Evolutionary conservation across 2,113 vertebrate genomes (phyloP).

Genomic region (Chaetorhynchus papuensis): DNA sequence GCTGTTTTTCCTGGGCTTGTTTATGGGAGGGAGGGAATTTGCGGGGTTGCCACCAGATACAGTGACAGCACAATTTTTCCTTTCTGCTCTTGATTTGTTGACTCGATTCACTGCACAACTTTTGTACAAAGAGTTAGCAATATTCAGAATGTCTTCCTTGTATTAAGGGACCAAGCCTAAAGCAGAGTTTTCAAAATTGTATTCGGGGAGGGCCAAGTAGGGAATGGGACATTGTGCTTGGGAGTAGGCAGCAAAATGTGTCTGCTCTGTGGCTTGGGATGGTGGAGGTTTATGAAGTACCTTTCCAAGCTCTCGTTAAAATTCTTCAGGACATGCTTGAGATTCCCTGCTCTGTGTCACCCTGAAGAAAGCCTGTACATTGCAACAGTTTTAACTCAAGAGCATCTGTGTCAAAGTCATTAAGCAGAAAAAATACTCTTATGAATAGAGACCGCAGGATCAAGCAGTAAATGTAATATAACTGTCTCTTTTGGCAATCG

Average conservation of each 20-base stretch:
- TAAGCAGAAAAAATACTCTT: not conserved
- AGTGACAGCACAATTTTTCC: not conserved
- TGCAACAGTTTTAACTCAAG: not conserved
- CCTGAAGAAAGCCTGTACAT: not conserved
- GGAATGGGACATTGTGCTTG: rapidly evolving
- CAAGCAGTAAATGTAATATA: not conserved
- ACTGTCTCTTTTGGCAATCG: not conserved
- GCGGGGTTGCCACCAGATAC: not conserved
- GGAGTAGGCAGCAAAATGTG: not conserved
- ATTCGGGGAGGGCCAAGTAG: not conserved
- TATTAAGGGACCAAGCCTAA: not conserved
- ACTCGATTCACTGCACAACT: rapidly evolving
- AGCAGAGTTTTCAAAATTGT: not conserved
- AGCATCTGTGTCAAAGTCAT: not conserved
- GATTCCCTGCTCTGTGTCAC: not conserved
- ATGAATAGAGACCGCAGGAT: not conserved
- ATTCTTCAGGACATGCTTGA: not conserved
- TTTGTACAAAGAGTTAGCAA: not conserved
- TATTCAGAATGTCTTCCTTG: not conserved
- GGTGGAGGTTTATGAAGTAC: not conserved
- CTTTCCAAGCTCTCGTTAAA: not conserved
- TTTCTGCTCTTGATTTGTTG: not conserved
- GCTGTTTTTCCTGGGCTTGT: not conserved
- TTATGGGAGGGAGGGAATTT: rapidly evolving
- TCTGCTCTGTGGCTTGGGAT: not conserved